Conservation (phyloP, 2,113 vertebrate species). For the Cinclus cinclus region DNA sequence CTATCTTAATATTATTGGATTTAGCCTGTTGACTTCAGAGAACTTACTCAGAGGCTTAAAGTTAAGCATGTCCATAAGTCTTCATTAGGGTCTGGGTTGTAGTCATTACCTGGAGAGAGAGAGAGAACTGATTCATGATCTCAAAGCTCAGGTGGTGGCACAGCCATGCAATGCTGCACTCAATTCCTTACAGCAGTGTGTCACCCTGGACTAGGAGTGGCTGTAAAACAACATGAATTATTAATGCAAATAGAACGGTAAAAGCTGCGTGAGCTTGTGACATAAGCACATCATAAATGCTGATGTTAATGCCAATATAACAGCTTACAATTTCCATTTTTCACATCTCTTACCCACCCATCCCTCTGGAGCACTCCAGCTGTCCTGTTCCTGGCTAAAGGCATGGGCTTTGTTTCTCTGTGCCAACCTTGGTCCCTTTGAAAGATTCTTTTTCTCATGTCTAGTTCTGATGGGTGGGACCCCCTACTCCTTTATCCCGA, state of each 20-base stretch:
- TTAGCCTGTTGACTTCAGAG: conserved; percentile 19
- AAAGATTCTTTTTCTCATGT: not conserved
- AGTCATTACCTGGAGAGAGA: not conserved
- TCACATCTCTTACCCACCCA: not conserved
- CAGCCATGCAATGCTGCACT: not conserved
- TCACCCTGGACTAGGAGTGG: not conserved
- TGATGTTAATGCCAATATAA: not conserved
- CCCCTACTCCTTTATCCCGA: not conserved
- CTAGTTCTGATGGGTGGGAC: not conserved
- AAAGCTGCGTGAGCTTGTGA: not conserved
- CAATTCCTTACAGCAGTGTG: not conserved
- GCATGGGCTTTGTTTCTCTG: not conserved
- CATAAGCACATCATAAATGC: not conserved
- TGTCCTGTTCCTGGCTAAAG: not conserved
- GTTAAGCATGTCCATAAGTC: not conserved
- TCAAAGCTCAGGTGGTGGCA: not conserved
- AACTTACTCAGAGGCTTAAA: conserved; percentile 8
- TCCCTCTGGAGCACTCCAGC: not conserved
- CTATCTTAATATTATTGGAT: not conserved
- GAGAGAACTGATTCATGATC: not conserved
- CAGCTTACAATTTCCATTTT: not conserved
- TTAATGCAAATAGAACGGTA: conserved; percentile 8
- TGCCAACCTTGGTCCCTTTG: rapidly evolving
- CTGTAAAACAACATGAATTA: conserved; percentile 12
- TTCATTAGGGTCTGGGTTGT: conserved; percentile 7